These are phyloP conservation scores for Aleadryas rufinucha DNA, from an alignment of 2,113 vertebrate genomes.

Conservation along the genomic window DNA sequence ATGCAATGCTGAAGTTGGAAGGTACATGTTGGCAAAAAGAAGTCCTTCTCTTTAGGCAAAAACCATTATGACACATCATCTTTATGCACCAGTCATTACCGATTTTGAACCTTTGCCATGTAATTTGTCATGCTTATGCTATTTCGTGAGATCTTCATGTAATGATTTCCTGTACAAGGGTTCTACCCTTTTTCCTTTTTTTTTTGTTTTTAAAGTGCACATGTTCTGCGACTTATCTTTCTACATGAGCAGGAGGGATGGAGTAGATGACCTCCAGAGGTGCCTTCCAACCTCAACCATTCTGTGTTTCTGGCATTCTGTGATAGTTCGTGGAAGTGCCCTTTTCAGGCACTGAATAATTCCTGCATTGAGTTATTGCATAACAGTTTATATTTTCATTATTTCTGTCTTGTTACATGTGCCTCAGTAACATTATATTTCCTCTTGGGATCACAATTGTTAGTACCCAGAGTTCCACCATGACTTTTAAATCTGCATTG, in stretches of 20 bases:
- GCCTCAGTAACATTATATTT: not conserved
- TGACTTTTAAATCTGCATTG: not conserved
- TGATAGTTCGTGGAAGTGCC: not conserved
- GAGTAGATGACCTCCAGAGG: not conserved
- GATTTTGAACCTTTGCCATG: constrained; percentile 21
- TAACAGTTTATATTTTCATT: constrained; percentile 2
- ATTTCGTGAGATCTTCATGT: not conserved
- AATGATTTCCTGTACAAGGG: not conserved
- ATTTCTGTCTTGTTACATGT: not conserved
- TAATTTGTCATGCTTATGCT: not conserved
- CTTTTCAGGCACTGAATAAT: not conserved
- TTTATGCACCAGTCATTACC: not conserved
- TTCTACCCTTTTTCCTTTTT: not conserved
- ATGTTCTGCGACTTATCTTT: not conserved
- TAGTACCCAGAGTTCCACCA: not conserved
- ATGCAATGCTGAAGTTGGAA: not conserved
- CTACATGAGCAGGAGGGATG: not conserved
- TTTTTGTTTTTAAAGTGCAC: not conserved
- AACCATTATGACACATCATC: not conserved
- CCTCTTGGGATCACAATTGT: not conserved
- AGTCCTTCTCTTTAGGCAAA: not conserved
- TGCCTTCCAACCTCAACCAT: not conserved
- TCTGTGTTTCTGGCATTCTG: not conserved
- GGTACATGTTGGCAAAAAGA: not conserved
- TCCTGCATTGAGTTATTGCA: not conserved